Percentiles rank a stretch among this genome's conserved stretches.
Evolutionary conservation across 2,888 invertebrate species (phyloP).

Genomic region (Orthonychiurus folsomi): DNA sequence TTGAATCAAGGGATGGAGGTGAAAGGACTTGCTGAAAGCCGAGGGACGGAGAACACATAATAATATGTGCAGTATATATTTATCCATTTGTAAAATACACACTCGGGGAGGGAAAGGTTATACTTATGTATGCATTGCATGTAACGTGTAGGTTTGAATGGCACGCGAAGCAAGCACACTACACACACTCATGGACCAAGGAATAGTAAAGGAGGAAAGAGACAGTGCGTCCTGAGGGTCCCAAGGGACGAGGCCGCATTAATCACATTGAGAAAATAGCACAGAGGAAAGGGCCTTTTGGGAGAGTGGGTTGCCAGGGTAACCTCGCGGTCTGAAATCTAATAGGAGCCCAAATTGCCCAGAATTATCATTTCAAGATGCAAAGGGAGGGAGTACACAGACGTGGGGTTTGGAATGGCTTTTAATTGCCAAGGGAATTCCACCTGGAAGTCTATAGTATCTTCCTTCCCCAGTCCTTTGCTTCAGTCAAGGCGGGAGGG

Average conservation of each 20-base stretch:
- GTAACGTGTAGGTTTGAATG: neutral
- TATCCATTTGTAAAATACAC: neutral
- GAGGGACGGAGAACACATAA: neutral
- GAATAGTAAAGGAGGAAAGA: neutral
- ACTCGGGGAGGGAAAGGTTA: neutral
- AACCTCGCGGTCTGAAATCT: constrained; percentile 42
- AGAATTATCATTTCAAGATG: constrained; percentile 43
- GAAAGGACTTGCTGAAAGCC: constrained; percentile 4
- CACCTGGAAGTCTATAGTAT: constrained; percentile 34
- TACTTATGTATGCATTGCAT: neutral
- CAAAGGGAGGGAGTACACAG: constrained; percentile 40
- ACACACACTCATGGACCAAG: neutral
- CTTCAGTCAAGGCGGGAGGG: too few species aligned
- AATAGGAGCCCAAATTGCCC: constrained; percentile 42
- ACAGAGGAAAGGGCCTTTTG: constrained; percentile 42
- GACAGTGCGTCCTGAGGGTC: constrained; percentile 7
- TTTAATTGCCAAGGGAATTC: constrained; percentile 40
- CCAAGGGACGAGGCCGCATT: constrained; percentile 42
- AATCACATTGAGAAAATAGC: constrained; percentile 46
- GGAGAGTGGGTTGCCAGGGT: constrained; percentile 41
- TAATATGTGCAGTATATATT: neutral
- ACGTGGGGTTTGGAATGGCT: constrained; percentile 37
- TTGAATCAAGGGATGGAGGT: constrained; percentile 1
- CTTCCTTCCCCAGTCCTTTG: neutral
- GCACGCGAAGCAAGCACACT: neutral